Base-by-base conservation (phyloP, 2,888 invertebrate species). In the Aelia acuminata region DNA sequence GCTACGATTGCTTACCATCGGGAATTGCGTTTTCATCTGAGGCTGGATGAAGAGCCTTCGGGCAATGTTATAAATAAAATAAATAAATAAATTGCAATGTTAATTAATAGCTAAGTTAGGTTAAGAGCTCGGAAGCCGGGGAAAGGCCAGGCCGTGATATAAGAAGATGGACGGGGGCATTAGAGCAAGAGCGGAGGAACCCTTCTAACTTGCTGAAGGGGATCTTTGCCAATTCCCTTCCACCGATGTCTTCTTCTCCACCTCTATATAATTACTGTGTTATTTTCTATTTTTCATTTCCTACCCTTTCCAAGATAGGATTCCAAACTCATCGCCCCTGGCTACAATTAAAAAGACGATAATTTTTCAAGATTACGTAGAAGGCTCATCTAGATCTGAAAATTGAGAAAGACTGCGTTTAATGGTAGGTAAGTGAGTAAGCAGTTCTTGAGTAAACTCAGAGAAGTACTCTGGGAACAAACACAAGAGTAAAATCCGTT, bases 131-230 rank as follows among this genome's bases (percentile, higher is more conserved):
- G 22, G 43, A 80, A 80, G 11, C 13, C 80, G n/a, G 80, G 15
- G 80, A 80, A 80, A 80, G 80, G 80, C 63, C 43, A 43, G 80
- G 43, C 63, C 20, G 5, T 80, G 80, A 80, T 43, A 80, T 80
- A 80, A 39, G 10, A 47, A 43, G 80, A 80, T 80, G 80, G 80
- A 80, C 80, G n/a, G 80, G 8, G 39, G 80, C 80, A 80, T 80
- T 80, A 80, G 43, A 43, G 80, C 39, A n/a, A n/a, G 13, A 80
- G 80, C 80, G 43, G n/a, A 43, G n/a, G n/a, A 35, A 47, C 80
- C 80, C 80, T 80, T 80, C 80, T 80, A 80, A 43, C 80, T 80
- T 47, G 80, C 80, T 80, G 43, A 80, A 80, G 80, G 80, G 80
- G 80, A 47, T 80, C 80, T 80, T 22, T 47, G 80, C 8, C 80